Base-by-base conservation (phyloP, 1,140 invertebrate species). In the Paramacrobiotus metropolitanus region DNA sequence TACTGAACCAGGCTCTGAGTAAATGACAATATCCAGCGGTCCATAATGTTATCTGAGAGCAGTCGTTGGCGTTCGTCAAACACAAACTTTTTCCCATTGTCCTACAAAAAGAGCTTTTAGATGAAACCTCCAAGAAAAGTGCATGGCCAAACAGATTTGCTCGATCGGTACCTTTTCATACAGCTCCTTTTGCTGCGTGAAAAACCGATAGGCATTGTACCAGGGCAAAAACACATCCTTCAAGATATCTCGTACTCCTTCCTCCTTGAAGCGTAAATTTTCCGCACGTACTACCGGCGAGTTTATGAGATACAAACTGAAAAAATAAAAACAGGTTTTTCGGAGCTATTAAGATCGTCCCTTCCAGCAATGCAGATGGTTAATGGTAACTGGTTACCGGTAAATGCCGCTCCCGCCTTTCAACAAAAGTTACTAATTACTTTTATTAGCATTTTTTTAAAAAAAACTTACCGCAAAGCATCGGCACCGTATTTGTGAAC, bases 171-270 rank as follows among this genome's bases (percentile, higher is more conserved):
- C 87, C 78, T 71, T 83, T 80, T 77, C 82, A 67, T 83, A 86
- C 65, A 83, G 79, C 65, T 87, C 82, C 48, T 94, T 79, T 71
- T 94, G 95, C 74, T 95, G 91, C 68, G 93, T 79, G 29, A 99
- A 77, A 69, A 95, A 94, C 62, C 90, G 79, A 72, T 93, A 98
- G 1, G 94, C 92, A 77, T 99, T 99, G 69, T 91, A 97, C 94
- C 93, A 98, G 0, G 95, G 95, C 34, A 98, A 70, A 69, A 99
- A 93, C 0, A 97, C 90, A 72, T 98, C 93, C 74, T 98, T 98
- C 9, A 97, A 80, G 34, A 99, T 79, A 74, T 96, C 90, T 60
- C 83, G 79, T 0, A 99, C 93, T 24, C 91, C 94, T 70, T 95
- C 89, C 73, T 99, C 92, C 70, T 93, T 93, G 72, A 99, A 99